Percentiles rank a stretch among this genome's conserved stretches.
Evolutionary conservation across 2,888 invertebrate species (phyloP).

Genomic region (Tinea pellionella): DNA sequence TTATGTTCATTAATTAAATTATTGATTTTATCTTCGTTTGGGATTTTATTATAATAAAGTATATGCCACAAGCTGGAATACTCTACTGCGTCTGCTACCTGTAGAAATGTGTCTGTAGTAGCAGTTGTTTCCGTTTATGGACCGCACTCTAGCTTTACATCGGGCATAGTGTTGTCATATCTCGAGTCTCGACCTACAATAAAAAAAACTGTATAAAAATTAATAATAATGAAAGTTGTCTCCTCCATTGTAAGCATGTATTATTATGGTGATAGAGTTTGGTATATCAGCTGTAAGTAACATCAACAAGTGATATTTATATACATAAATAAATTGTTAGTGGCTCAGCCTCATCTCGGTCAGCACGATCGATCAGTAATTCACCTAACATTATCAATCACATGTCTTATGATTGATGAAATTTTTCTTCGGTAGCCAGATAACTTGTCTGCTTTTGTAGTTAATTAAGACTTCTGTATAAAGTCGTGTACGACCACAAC

Average conservation of each 20-base stretch:
- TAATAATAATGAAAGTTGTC: background rate
- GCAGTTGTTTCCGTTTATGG: no score
- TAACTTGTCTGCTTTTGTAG: conserved; percentile 55
- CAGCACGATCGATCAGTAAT: conserved; percentile 65
- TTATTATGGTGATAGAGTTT: background rate
- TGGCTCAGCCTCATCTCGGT: conserved; percentile 51
- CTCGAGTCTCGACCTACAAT: no score
- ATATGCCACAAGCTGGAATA: no score
- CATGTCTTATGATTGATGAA: conserved; percentile 59
- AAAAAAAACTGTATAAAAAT: no score
- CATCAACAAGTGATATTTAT: conserved; percentile 60
- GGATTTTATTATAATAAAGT: no score
- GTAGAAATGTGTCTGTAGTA: no score
- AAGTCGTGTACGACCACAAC: conserved; percentile 19
- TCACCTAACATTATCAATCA: conserved; percentile 67
- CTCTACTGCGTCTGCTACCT: no score
- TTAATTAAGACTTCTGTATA: conserved; percentile 61
- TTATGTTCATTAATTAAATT: no score
- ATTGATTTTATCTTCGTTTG: no score
- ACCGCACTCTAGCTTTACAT: no score
- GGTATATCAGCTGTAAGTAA: conserved; percentile 37
- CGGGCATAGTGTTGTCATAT: no score
- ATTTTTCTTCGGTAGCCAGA: conserved; percentile 63
- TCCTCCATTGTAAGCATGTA: conserved; percentile 10
- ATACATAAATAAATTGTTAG: conserved; percentile 63